phyloP scores from a whole-genome alignment of 2,888 invertebrate genomes.

The Nomada fucata region DNA sequence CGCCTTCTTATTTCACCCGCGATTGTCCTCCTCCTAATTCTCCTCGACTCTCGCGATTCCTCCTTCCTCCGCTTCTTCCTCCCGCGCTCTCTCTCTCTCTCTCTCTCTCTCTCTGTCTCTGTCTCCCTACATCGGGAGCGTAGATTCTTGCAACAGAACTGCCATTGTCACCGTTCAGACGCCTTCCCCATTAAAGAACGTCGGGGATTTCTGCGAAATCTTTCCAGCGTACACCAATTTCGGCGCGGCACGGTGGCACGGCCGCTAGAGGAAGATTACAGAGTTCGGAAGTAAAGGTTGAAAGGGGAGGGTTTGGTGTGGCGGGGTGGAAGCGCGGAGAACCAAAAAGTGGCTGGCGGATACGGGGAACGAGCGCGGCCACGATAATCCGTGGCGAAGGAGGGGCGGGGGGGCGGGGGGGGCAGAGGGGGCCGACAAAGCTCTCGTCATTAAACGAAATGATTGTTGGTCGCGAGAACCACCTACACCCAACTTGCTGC shows the following conservation, averaged over 20 bases:
- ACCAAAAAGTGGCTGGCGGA: conserved; percentile 45
- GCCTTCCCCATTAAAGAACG: conserved; percentile 52
- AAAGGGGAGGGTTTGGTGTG: conserved; percentile 18
- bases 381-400: conserved; percentile 71
- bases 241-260: conserved; percentile 67
- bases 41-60: conserved; percentile 62
- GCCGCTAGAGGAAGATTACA: conserved; percentile 76
- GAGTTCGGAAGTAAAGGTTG: conserved; percentile 68
- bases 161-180: conserved; percentile 67
- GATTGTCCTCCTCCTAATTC: conserved; percentile 67
- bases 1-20: conserved; percentile 54
- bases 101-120: conserved; percentile 1
- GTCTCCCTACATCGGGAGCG: conserved; percentile 3
- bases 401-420: conserved; percentile 53
- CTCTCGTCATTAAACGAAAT: conserved; percentile 79
- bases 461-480: conserved; percentile 76
- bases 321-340: conserved; percentile 37
- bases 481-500: conserved; percentile 73
- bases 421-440: conserved; percentile 47
- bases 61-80: conserved; percentile 48
- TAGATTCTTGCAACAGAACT: conserved; percentile 43
- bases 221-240: conserved; percentile 69
- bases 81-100: not conserved
- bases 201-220: conserved; percentile 70
- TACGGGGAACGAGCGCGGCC: conserved; percentile 37